Evolutionary conservation across 2,888 invertebrate genomes (phyloP), one percentile per base, ranked within the genome.

Genomic region (Nomada ruficornis): DNA sequence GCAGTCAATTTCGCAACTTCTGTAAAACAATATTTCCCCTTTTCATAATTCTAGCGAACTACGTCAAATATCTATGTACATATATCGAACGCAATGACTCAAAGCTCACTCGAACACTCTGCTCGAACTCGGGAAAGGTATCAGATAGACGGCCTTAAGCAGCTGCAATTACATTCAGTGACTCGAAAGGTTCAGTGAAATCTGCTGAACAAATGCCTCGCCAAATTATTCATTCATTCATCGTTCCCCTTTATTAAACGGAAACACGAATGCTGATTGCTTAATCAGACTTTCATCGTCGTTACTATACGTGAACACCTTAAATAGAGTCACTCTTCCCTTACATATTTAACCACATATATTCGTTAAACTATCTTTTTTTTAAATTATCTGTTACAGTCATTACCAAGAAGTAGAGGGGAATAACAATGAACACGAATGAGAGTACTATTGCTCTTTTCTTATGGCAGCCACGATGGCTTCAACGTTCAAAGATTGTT

Each of bases 101-200:
- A 44, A 13, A 18, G 11, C 26, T 70, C 52, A 1, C 50, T 50
- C 15, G 63, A 47, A 26, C 54, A 20, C 20, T n/a, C 13, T 26
- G n/a, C 20, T 15, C 10, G 36, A 26, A 55, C 52, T 11, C 20
- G 18, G 50, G 44, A 72, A 67, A 23, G 20, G 5, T 4, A 13
- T 36, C 1, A 67, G 11, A 42, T 15, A n/a, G 1, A 59, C 29
- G 47, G 67, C 68, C 68, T 71, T 68, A 68, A 75, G 26, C 15
- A 50, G 54, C 18, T n/a, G 20, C 23, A 69, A 57, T 57, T 26
- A 44, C 13, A 44, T 13, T 10, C 2, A 11, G 44, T 73, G 74
- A 82, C 18, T 68, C 54, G 63, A 65, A 68, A 77, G 26, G 44
- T 71, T 63, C 74, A 54, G 63, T 70, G 62, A 78, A 83, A 68